Base-by-base conservation (phyloP, 1,140 invertebrate genomes). In the Dinoponera quadriceps region DNA sequence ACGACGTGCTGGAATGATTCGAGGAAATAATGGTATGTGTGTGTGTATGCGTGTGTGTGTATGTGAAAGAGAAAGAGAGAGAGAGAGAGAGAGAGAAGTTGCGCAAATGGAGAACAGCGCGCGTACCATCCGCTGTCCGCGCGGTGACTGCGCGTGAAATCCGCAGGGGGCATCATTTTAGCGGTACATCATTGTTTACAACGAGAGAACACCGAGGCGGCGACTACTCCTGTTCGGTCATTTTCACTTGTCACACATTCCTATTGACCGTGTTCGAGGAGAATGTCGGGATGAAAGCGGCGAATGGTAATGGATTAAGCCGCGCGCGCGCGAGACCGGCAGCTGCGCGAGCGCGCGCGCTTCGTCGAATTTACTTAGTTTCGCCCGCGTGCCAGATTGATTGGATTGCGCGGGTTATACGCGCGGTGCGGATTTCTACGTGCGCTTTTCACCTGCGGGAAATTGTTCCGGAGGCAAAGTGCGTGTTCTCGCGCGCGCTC, bases 191-290 rank as follows among this genome's bases (percentile, higher is more conserved):
- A 80, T 80, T 80, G 63, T 80, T 80, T 80, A 80, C 72, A 71
- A 55, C 33, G 73, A 86, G 83, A 74, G 81, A 88, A 88, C 83
- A 57, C 38, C 59, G n/a, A n/a, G n/a, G n/a, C n/a, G 68, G n/a
- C 14, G 74, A 78, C 49, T 57, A 78, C 49, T 57, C 66, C 72
- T 57, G 63, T 72, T 62, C 16, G 77, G 72, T 86, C 83, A 91
- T 92, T 93, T 93, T 92, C 90, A 92, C 91, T 90, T 83, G 91
- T 92, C 90, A 93, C 91, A 92, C 91, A 92, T 93, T 92, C 91
- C 92, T 92, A 93, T 90, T 93, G 90, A 92, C 91, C 92, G 93
- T 91, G 86, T 92, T 93, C 68, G 78, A 86, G 59, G 68, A 83
- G 74, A 86, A 73, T 65, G 71, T 69, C 54, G 57, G 72, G 54